Percentiles rank a stretch among this genome's conserved stretches.
These are phyloP conservation scores for Pandemis corylana DNA, from an alignment of 2,888 invertebrate species.

Conservation along the genomic window DNA sequence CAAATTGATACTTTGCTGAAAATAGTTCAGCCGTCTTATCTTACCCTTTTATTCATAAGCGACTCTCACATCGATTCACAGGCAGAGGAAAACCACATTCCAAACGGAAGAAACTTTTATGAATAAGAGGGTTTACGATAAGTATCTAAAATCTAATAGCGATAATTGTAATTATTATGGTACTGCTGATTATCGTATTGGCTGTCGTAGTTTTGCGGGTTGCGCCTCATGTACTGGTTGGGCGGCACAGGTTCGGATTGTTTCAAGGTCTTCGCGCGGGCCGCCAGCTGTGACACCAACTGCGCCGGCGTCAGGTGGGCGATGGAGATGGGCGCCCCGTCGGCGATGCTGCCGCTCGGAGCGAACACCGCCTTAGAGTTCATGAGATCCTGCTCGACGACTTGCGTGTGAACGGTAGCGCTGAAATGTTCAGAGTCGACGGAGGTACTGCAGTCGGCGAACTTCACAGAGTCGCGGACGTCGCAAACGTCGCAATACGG, in stretches of 20 bases:
- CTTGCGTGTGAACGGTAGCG: constrained; percentile 73
- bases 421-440: constrained; percentile 65
- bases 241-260: constrained; percentile 56
- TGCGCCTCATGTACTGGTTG: constrained; percentile 57
- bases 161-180: constrained; percentile 60
- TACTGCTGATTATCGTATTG: constrained; percentile 48
- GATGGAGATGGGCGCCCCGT: constrained; percentile 72
- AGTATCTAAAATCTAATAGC: constrained; percentile 53
- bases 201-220: constrained; percentile 38
- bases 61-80: no score
- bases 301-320: constrained; percentile 80
- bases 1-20: neutral
- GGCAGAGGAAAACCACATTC: no score
- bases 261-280: constrained; percentile 77
- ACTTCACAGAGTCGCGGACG: constrained; percentile 66
- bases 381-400: constrained; percentile 73
- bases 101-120: no score
- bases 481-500: constrained; percentile 75
- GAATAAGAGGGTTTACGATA: neutral
- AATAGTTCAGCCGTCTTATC: neutral
- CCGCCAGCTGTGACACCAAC: constrained; percentile 76
- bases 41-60: no score
- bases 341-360: constrained; percentile 67
- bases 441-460: constrained; percentile 55
- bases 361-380: constrained; percentile 75